Conservation (phyloP, 2,113 vertebrate genomes). For the Rhinopomastus cyanomelas region DNA sequence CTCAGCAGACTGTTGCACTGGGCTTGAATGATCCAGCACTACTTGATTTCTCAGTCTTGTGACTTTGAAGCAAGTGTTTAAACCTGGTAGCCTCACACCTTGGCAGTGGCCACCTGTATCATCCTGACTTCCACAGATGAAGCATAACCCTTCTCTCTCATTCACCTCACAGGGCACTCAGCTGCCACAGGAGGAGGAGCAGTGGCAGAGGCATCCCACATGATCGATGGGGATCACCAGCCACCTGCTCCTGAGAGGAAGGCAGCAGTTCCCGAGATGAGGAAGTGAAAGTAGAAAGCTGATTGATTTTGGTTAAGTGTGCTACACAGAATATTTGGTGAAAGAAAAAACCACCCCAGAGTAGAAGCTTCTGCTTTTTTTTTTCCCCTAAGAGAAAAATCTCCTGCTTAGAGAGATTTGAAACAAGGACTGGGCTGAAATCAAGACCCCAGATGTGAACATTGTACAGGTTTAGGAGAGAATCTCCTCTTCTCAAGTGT, state of each 20-base stretch:
- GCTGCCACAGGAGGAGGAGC: neutral
- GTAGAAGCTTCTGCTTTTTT: neutral
- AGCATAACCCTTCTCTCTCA: neutral
- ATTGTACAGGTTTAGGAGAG: neutral
- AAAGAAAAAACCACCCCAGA: neutral
- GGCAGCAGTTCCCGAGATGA: neutral
- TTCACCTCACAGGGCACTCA: neutral
- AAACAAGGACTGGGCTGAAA: neutral
- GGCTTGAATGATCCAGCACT: neutral
- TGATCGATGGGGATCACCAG: neutral
- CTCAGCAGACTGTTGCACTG: neutral
- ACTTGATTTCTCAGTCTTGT: neutral
- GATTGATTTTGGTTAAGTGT: neutral
- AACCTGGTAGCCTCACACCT: neutral
- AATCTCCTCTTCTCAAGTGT: neutral
- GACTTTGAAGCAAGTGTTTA: neutral
- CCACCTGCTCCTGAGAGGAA: neutral
- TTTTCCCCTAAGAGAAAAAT: neutral
- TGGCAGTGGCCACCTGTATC: neutral
- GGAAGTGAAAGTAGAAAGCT: neutral
- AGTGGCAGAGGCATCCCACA: neutral
- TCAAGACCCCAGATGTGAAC: neutral
- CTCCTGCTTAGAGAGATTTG: neutral
- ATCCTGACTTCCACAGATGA: neutral
- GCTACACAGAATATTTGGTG: neutral